These are phyloP conservation scores for Melitaea cinxia DNA, from an alignment of 1,140 invertebrate species.

Conservation along the genomic window DNA sequence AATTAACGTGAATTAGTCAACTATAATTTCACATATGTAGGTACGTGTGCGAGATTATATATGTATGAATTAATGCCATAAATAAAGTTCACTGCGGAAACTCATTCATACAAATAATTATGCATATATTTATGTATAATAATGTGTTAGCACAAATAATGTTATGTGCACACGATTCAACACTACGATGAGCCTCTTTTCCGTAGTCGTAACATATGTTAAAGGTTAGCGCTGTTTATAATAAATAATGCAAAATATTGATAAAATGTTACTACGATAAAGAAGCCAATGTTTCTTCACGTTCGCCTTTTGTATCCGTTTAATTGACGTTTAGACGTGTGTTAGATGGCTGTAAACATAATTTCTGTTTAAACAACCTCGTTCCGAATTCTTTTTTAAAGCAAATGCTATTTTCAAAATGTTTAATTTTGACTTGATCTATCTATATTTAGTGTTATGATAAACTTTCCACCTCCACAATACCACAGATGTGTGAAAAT, in stretches of 20 bases:
- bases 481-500: no score
- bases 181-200: conserved; percentile 1
- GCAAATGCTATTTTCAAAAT: not conserved
- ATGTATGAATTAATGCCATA: no score
- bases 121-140: not conserved
- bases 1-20: no score
- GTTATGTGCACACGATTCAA: conserved; percentile 1
- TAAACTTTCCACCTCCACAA: no score
- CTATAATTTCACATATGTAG: no score
- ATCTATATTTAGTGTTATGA: no score
- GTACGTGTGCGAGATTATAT: no score
- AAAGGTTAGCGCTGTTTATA: not conserved
- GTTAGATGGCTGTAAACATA: not conserved
- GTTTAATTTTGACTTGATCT: no score
- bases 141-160: conserved; percentile 2
- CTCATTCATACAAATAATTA: not conserved
- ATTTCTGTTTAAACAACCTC: conserved; percentile 4
- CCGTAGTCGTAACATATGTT: conserved; percentile 1
- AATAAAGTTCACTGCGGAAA: no score
- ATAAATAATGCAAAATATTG: conserved; percentile 8
- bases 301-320: conserved; percentile 1
- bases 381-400: conserved; percentile 1
- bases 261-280: not conserved
- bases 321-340: not conserved
- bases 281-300: conserved; percentile 5